Evolutionary conservation across 2,797 vertebrate species (phyloP).

Genomic region (Poeciliopsis infans): DNA sequence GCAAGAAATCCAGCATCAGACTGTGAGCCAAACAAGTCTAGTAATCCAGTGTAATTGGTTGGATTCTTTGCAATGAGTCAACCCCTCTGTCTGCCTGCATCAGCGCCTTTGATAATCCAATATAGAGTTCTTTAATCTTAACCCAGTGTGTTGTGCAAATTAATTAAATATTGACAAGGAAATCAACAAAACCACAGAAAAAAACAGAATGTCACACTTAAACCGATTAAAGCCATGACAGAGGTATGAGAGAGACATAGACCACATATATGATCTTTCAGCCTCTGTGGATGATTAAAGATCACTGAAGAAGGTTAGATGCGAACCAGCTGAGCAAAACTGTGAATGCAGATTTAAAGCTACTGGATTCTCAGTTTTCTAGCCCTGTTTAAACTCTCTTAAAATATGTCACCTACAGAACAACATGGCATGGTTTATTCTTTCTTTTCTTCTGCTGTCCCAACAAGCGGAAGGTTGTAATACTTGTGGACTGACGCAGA

Average conservation of each 20-base stretch:
- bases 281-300: conserved; percentile 75
- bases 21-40: conserved; percentile 77
- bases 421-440: background rate
- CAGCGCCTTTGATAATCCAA: conserved; percentile 80
- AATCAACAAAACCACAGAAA: conserved; percentile 76
- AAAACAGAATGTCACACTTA: conserved; percentile 80
- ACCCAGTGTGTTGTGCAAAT: conserved; percentile 79
- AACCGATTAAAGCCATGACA: conserved; percentile 80
- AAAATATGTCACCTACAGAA: background rate
- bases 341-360: conserved; percentile 48
- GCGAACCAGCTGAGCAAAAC: conserved; percentile 49
- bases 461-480: too few species aligned
- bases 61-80: conserved; percentile 82
- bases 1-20: conserved; percentile 68
- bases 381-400: background rate
- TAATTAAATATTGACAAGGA: conserved; percentile 85
- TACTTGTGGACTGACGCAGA: too few species aligned
- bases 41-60: conserved; percentile 82
- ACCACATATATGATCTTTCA: conserved; percentile 64
- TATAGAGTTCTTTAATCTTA: conserved; percentile 83
- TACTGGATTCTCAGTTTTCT: conserved; percentile 24
- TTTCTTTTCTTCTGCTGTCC: background rate
- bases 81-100: conserved; percentile 75
- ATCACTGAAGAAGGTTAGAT: conserved; percentile 59
- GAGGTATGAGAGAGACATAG: conserved; percentile 65